phyloP scores from a whole-genome alignment of 1,140 invertebrate genomes.

The Tetranychus cinnabarinus region DNA sequence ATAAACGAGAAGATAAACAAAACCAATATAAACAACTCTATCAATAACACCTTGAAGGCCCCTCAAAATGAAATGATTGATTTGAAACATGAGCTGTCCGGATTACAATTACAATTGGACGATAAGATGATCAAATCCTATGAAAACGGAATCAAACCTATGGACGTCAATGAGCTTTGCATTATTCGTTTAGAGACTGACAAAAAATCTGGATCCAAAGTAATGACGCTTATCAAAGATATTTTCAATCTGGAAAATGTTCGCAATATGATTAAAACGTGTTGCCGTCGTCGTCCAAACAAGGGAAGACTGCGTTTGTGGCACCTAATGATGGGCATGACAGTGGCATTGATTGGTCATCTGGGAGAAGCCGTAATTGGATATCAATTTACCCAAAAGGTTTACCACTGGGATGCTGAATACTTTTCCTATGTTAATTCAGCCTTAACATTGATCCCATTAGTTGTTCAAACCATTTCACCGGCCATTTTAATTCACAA shows the following conservation, averaged over 20 bases:
- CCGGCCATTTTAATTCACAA: conserved; percentile 2
- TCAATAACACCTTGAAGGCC: too few species aligned
- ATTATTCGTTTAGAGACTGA: background rate
- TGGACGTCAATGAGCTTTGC: too few species aligned
- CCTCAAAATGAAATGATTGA: too few species aligned
- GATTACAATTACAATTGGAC: too few species aligned
- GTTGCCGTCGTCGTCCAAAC: background rate
- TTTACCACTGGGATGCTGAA: conserved; percentile 5
- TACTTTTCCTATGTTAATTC: conserved; percentile 6
- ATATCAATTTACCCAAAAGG: conserved; percentile 5
- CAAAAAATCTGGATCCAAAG: background rate
- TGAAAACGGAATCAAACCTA: too few species aligned
- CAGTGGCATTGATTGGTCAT: background rate
- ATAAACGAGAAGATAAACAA: background rate
- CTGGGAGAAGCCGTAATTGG: background rate
- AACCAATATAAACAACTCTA: too few species aligned
- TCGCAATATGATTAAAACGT: background rate
- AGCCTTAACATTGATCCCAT: background rate
- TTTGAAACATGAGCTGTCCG: too few species aligned
- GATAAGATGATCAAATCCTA: too few species aligned
- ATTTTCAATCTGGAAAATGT: conserved; percentile 6
- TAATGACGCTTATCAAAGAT: conserved; percentile 2
- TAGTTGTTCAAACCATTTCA: background rate
- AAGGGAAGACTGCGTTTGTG: background rate
- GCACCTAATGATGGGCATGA: background rate